A percentile compares a stretch with the other conserved stretches of the same genome.
Evolutionary conservation across 2,113 vertebrate species (phyloP).

Genomic region (Sorex fumeus): DNA sequence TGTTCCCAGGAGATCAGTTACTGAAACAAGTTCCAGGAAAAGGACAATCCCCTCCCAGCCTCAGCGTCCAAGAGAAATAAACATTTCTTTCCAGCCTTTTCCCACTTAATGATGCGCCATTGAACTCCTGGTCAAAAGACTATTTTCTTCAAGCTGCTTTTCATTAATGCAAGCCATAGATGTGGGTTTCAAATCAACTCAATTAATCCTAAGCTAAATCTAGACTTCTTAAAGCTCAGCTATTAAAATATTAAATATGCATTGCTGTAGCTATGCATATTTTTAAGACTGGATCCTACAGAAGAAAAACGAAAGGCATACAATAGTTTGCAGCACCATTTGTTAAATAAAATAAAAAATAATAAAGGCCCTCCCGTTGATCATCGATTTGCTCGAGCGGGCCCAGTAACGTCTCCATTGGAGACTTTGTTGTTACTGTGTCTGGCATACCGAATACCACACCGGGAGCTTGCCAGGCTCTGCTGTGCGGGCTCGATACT

Average conservation of each 20-base stretch:
- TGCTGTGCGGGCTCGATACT: too few species aligned
- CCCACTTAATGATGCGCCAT: conserved; percentile 2
- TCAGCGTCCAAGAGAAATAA: conserved; percentile 55
- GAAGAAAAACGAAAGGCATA: not conserved
- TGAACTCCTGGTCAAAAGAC: not conserved
- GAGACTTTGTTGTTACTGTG: too few species aligned
- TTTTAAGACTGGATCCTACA: not conserved
- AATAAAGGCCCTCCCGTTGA: too few species aligned
- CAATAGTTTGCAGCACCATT: not conserved
- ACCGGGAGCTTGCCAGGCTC: too few species aligned
- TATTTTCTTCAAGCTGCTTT: conserved; percentile 47
- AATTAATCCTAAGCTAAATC: conserved; percentile 48
- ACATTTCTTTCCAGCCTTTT: conserved; percentile 10
- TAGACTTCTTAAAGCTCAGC: conserved; percentile 42
- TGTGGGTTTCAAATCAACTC: conserved; percentile 20
- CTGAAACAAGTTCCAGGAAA: conserved; percentile 30
- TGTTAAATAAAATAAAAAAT: conserved; percentile 1
- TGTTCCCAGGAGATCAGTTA: conserved; percentile 49
- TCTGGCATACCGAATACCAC: too few species aligned
- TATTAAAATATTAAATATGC: conserved; percentile 36
- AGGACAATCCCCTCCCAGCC: not conserved
- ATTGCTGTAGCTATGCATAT: not conserved
- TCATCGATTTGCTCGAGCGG: too few species aligned
- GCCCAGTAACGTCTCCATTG: too few species aligned
- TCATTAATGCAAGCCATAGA: not conserved